Evolutionary conservation across 2,113 vertebrate genomes (phyloP), one percentile per base, ranked within the genome.

Genomic region (Platichthys flesus): DNA sequence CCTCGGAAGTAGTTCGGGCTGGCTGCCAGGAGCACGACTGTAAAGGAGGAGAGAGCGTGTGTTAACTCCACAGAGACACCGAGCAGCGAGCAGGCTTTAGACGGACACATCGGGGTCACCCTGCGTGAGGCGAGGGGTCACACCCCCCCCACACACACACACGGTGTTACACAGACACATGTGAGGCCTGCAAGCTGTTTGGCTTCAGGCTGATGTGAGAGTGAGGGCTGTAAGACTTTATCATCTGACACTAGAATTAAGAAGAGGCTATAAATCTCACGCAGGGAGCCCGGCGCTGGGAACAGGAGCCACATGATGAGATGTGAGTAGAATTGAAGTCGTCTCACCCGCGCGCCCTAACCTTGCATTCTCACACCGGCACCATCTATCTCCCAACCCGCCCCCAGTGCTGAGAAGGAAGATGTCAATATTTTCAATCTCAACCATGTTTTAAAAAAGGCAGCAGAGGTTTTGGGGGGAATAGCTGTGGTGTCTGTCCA

Each of bases 1-100:
- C 98, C 97, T 91, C 97, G 88, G 79, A 99, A 99, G 89, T 97
- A 99, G 56, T 95, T 92, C 0, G 98, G 97, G 62, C 96, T 96
- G 86, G 96, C 92, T 58, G 98, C 96, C 52, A 95, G 93, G 61
- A 99, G 96, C 0, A 95, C 95, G 90, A 99, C 98, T 99, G 88
- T 12, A 35, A 79, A 52, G 84, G 63, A 15, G 24, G 63, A 20
- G 42, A 15, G 63, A 3, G 15, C 18, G 42, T 42, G 66, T 14
- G 42, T 67, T 10, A 70, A 70, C n/a, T 56, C 54, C 49, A 68
- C 45, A 16, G 13, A 64, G n/a, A 76, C 54, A 59, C 14, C 6
- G 24, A 45, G 65, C 37, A 24, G 28, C n/a, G 60, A 51, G 56
- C n/a, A 21, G 55, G 55, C 56, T 47, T 72, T 51, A 61, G 4